Evolutionary conservation across 2,797 vertebrate species (phyloP), one percentile per base, ranked within the genome.

Genomic region (Sebastes nivosus): DNA sequence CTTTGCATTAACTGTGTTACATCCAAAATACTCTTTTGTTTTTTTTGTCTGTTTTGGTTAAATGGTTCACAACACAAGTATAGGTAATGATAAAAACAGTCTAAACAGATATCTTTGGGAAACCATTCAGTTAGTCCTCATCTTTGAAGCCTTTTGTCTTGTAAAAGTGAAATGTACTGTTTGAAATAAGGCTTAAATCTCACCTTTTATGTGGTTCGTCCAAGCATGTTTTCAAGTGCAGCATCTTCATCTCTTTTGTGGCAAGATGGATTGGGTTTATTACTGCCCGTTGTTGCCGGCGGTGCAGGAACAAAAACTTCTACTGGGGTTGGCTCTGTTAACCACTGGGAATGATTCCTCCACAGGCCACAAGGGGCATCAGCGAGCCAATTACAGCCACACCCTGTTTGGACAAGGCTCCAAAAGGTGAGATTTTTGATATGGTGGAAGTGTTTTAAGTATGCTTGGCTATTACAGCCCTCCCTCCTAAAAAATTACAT

Each of bases 401-500:
- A 16, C 9, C 5, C 7, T 1, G 36, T 42, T 42, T 11, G 12
- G 9, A 54, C 2, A 61, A 27, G n/a, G 11, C 32, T 32, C 3
- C 1, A 6, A 65, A 29, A 30, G 22, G 16, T 22, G 3, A 38
- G 0, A 60, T 12, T 61, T 13, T 18, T 59, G 11, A 11, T 59
- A 34, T 13, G 42, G 20, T 50, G 1, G 16, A 74, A n/a, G 3
- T 50, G 14, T 42, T 42, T 42, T 16, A 42, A 42, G 38, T 42
- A 46, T 46, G 42, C 16, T 46, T 46, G 42, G 42, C 42, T 46
- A 16, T 42, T 42, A 42, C 14, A 42, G 38, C 38, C 14, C 38
- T 42, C 38, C 6, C 38, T 42, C 38, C 14, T 42, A 42, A 42
- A 42, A 16, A 0, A 18, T 46, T 0, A 18, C 16, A 0, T 46